Conservation (phyloP, 2,113 vertebrate genomes). For the Agelaius phoeniceus region DNA sequence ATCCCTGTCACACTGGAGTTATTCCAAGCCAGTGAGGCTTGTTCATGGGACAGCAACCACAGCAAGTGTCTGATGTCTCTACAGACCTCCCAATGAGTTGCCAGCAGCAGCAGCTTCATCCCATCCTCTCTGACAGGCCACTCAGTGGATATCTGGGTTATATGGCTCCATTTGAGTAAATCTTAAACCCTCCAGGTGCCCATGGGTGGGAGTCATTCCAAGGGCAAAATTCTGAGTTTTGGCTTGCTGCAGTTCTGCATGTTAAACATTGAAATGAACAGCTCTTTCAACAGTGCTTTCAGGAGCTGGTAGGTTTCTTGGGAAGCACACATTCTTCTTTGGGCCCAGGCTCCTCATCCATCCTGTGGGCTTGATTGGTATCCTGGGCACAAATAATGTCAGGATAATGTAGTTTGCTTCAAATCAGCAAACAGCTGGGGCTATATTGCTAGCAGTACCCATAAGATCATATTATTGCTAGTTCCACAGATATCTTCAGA, state of each 20-base stretch:
- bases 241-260: neutral
- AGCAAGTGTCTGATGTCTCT: neutral
- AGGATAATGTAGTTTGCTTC: neutral
- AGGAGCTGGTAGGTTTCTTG: neutral
- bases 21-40: neutral
- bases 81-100: fast-evolving
- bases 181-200: neutral
- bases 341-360: neutral
- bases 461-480: neutral
- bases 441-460: neutral
- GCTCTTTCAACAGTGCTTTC: neutral
- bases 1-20: neutral
- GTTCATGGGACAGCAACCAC: fast-evolving
- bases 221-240: neutral
- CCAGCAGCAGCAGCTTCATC: neutral
- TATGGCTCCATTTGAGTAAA: neutral
- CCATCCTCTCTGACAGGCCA: neutral
- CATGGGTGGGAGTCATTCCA: neutral
- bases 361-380: neutral
- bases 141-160: neutral
- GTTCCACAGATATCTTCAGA: neutral
- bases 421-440: neutral
- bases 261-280: neutral
- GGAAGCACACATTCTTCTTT: neutral
- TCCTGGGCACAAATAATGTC: neutral